These are phyloP conservation scores for Drosophila colorata DNA, from an alignment of 2,888 invertebrate genomes.

Conservation along the genomic window DNA sequence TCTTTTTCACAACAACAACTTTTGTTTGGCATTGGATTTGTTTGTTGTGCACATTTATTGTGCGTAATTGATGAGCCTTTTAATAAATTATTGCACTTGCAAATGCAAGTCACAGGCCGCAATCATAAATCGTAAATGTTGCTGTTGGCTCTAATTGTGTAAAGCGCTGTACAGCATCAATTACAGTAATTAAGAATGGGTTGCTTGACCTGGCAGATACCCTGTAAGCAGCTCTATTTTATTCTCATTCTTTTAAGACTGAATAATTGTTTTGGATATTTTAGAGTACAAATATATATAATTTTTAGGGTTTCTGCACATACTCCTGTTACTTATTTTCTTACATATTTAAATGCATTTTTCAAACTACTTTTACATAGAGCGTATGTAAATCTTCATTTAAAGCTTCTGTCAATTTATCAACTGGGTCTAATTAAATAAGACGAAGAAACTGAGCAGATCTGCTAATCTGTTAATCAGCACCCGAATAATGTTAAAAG, in stretches of 20 bases:
- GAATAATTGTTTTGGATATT: too few species aligned
- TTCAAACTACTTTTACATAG: too few species aligned
- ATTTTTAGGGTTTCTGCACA: too few species aligned
- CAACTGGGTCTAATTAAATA: slow-evolving; percentile 27
- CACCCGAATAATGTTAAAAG: slow-evolving; percentile 4
- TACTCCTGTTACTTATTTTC: too few species aligned
- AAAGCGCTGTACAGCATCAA: slow-evolving; percentile 26
- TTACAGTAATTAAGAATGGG: slow-evolving; percentile 1
- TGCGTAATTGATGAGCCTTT: slow-evolving; percentile 67
- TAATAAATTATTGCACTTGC: slow-evolving; percentile 61
- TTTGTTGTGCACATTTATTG: slow-evolving; percentile 34
- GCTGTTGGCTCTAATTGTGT: slow-evolving; percentile 26
- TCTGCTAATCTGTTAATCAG: slow-evolving; percentile 29
- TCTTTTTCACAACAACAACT: slow-evolving; percentile 20
- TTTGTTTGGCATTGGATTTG: slow-evolving; percentile 36
- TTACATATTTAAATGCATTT: too few species aligned
- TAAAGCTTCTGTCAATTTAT: neutral
- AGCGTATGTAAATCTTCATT: too few species aligned
- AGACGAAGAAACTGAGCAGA: slow-evolving; percentile 5
- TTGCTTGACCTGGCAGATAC: neutral
- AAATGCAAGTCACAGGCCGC: slow-evolving; percentile 53
- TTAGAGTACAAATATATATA: too few species aligned
- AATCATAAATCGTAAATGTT: slow-evolving; percentile 56
- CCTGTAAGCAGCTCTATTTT: neutral
- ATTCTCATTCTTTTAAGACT: too few species aligned